Percentiles rank a stretch among this genome's conserved stretches.
Evolutionary conservation across 2,888 invertebrate genomes (phyloP).

Genomic region (Himalopsyche anomala): DNA sequence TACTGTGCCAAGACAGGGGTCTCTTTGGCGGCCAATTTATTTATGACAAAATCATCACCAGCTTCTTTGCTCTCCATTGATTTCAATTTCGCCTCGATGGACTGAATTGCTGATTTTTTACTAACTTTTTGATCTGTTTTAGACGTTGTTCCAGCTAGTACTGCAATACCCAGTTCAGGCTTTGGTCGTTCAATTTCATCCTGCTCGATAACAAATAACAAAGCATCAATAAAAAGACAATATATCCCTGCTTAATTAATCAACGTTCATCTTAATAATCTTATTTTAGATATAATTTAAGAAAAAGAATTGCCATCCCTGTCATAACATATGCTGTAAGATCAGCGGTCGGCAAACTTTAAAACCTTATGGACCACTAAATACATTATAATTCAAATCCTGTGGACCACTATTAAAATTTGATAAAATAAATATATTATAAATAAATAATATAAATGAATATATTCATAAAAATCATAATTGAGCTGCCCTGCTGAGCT

Average conservation of each 20-base stretch:
- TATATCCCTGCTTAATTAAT: neutral
- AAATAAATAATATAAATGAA: too few species aligned
- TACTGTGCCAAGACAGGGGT: constrained; percentile 83
- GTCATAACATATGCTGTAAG: too few species aligned
- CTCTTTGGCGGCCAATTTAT: constrained; percentile 82
- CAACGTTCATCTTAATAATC: constrained; percentile 66
- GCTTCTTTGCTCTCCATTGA: constrained; percentile 84
- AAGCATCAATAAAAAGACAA: neutral
- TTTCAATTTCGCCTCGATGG: constrained; percentile 91
- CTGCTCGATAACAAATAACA: constrained; percentile 71
- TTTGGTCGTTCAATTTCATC: constrained; percentile 87
- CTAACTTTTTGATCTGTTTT: constrained; percentile 81
- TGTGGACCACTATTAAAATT: too few species aligned
- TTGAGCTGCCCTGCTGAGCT: too few species aligned
- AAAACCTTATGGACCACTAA: too few species aligned
- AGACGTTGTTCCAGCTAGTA: constrained; percentile 80
- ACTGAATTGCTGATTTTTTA: constrained; percentile 88
- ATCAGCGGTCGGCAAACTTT: too few species aligned
- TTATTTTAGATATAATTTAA: too few species aligned
- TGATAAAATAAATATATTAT: too few species aligned
- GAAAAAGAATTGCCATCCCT: too few species aligned
- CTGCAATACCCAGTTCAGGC: constrained; percentile 86
- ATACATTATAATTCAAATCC: too few species aligned
- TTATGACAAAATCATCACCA: constrained; percentile 85
- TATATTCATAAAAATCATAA: too few species aligned